Base-by-base conservation (phyloP, 2,113 vertebrate species). In the Sinocyclocheilus grahami region DNA sequence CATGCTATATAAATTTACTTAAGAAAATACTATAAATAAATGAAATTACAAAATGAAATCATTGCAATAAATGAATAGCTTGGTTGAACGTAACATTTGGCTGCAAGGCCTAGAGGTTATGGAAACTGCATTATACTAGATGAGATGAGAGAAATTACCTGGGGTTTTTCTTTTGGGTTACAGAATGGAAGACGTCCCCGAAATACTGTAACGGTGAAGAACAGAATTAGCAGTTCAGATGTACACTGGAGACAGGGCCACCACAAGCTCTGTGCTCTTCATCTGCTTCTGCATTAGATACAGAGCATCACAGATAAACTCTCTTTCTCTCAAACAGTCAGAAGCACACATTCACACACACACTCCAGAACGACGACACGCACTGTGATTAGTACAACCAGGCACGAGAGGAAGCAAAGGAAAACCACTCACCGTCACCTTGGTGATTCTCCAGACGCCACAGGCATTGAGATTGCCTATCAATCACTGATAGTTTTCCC, bases 401-500 rank as follows among this genome's bases (percentile, higher is more conserved):
- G 48, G 14, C 48, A 42, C 51, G 1, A 60, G 67, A 74, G 81
- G 27, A 55, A 55, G 65, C 65, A 72, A 20, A 11, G 0, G 24
- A 58, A 74, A 78, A 80, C 14, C 83, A 81, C 79, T 85, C 76
- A 11, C 46, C 76, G 9, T 55, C 76, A 78, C 76, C 76, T 78
- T 78, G 76, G 71, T n/a, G 39, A 62, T 84, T 60, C 51, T 76
- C 69, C 53, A 85, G 69, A 55, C 76, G 84, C 75, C 86, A 86
- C 75, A 60, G 86, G 20, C 55, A 67, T 7, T 80, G 75, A 82
- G 87, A 87, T 78, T 83, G 87, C 71, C 89, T 72, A 90, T 90
- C 89, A 89, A 89, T 90, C 89, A 90, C 24, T 0, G 51, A 5
- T 77, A 63, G 53, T 83, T 88, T 90, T 72, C 80, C 46, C 71